Percentiles rank a stretch among this genome's conserved stretches.
Evolutionary conservation across 2,888 invertebrate genomes (phyloP).

Genomic region (Scaptomyza tumidula): DNA sequence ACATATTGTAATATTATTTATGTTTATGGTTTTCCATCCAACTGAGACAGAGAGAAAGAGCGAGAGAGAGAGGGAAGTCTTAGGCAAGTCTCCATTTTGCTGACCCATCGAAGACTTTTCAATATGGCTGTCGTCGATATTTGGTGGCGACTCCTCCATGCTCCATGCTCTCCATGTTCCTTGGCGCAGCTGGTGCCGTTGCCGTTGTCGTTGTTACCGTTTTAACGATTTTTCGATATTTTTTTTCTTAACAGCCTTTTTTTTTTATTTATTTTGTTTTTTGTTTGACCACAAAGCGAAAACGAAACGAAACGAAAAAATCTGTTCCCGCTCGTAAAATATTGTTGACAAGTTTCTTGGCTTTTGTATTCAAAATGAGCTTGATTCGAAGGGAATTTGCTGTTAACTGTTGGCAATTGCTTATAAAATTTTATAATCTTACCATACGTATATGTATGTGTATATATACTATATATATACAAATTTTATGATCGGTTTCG

Average conservation of each 20-base stretch:
- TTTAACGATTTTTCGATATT: constrained; percentile 56
- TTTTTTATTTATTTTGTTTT: constrained; percentile 44
- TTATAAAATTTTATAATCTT: constrained; percentile 78
- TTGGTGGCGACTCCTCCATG: constrained; percentile 38
- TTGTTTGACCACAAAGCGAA: constrained; percentile 24
- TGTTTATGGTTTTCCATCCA: constrained; percentile 73
- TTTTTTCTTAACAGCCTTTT: constrained; percentile 34
- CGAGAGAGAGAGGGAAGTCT: not conserved
- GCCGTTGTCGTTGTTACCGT: constrained; percentile 42
- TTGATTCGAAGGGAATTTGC: constrained; percentile 66
- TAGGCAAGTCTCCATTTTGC: constrained; percentile 75
- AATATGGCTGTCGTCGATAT: constrained; percentile 76
- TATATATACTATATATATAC: not conserved
- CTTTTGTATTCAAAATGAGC: constrained; percentile 78
- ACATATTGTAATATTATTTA: constrained; percentile 76
- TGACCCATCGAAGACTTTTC: constrained; percentile 40
- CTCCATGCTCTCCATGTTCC: constrained; percentile 1
- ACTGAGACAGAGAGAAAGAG: not conserved
- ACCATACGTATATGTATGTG: not conserved
- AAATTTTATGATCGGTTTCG: constrained; percentile 46
- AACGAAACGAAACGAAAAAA: constrained; percentile 23
- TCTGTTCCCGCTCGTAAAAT: constrained; percentile 69
- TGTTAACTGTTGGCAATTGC: constrained; percentile 79
- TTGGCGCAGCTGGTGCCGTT: constrained; percentile 66
- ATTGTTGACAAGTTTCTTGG: constrained; percentile 78